Conservation (phyloP, 2,888 invertebrate species). For the Morinoia aosen region DNA sequence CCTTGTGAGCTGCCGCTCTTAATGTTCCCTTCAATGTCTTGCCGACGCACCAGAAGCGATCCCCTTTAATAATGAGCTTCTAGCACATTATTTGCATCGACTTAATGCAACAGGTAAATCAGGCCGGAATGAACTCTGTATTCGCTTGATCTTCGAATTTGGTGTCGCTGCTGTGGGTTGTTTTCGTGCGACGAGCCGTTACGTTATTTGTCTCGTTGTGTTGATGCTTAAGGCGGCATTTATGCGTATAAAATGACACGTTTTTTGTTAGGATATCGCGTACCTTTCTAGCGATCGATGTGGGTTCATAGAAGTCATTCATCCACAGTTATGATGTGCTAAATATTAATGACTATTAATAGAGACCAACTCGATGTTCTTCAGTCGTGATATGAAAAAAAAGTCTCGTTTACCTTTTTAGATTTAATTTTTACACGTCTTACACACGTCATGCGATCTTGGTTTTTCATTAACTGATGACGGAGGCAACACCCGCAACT, state of each 20-base stretch:
- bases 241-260: too few relatives aligned
- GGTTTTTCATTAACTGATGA: too few relatives aligned
- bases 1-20: constrained; percentile 27
- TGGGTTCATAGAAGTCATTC: neutral
- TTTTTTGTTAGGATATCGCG: neutral
- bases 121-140: neutral
- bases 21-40: neutral
- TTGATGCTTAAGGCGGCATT: neutral
- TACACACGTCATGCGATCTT: too few relatives aligned
- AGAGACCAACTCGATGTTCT: too few relatives aligned
- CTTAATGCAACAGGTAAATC: neutral
- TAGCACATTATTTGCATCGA: neutral
- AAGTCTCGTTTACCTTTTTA: too few relatives aligned
- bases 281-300: neutral
- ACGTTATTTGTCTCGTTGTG: neutral
- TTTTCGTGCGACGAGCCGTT: neutral
- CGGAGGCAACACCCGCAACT: too few relatives aligned
- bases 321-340: too few relatives aligned
- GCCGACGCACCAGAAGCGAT: neutral
- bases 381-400: too few relatives aligned
- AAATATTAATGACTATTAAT: too few relatives aligned
- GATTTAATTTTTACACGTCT: too few relatives aligned
- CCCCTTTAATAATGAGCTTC: constrained; percentile 13
- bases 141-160: neutral
- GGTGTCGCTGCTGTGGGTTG: neutral